Percentiles rank a stretch among this genome's conserved stretches.
These are phyloP conservation scores for Ophion obscuratus DNA, from an alignment of 2,888 invertebrate genomes.

Conservation along the genomic window DNA sequence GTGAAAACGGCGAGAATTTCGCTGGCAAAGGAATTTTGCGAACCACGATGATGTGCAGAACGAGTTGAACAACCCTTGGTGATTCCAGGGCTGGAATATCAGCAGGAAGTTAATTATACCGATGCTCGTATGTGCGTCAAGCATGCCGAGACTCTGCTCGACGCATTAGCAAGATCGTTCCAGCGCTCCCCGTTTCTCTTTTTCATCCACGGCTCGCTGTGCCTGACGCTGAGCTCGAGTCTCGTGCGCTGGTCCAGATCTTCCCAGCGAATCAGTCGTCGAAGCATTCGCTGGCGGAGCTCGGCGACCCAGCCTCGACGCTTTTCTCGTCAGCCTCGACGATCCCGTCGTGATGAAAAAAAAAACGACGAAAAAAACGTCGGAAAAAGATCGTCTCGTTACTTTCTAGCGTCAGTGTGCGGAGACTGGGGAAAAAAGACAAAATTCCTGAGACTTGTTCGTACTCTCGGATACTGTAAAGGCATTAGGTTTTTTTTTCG, in stretches of 20 bases:
- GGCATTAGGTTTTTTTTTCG: conserved; percentile 32
- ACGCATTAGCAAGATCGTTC: conserved; percentile 65
- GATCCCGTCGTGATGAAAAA: conserved; percentile 36
- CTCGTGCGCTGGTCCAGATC: conserved; percentile 63
- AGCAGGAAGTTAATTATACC: conserved; percentile 54
- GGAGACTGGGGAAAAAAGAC: conserved; percentile 14
- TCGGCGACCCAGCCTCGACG: conserved; percentile 54
- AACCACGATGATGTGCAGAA: conserved; percentile 46
- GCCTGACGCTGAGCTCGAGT: conserved; percentile 42
- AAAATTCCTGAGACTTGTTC: conserved; percentile 21
- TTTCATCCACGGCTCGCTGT: conserved; percentile 9
- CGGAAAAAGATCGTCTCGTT: conserved; percentile 44
- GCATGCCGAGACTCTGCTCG: conserved; percentile 66
- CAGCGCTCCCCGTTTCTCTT: conserved; percentile 8
- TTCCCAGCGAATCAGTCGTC: conserved; percentile 70
- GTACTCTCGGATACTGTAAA: conserved; percentile 23
- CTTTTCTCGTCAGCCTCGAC: conserved; percentile 47
- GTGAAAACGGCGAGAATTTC: neutral
- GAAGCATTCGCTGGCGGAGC: conserved; percentile 61
- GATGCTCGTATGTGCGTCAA: conserved; percentile 67
- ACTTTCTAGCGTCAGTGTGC: conserved; percentile 46
- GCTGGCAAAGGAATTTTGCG: conserved; percentile 12
- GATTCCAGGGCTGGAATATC: conserved; percentile 53
- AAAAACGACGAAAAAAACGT: conserved; percentile 43
- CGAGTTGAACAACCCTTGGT: conserved; percentile 48